Conservation (phyloP, 2,888 invertebrate species). For the Lumbricus terrestris region DNA sequence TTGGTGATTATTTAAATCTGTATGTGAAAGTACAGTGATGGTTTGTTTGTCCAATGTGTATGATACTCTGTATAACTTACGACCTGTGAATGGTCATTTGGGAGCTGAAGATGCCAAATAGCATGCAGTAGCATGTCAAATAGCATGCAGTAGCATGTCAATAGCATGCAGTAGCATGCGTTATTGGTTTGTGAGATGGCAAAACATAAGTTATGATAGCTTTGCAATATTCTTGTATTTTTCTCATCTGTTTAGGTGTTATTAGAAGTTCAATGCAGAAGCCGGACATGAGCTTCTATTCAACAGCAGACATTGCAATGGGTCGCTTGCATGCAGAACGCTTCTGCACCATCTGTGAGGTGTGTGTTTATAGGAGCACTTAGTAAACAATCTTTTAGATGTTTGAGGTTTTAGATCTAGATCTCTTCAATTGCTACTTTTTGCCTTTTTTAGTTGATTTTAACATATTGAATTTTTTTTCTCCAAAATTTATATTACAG, state of each 20-base stretch:
- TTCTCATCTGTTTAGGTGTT: background rate
- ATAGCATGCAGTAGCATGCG: background rate
- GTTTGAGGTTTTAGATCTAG: background rate
- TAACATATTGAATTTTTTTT: background rate
- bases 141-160: background rate
- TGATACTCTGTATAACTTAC: background rate
- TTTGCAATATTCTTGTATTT: background rate
- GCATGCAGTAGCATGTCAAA: background rate
- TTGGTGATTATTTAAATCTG: too few species aligned
- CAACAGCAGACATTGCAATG: background rate
- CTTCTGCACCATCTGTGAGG: conserved; percentile 11
- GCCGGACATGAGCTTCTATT: background rate
- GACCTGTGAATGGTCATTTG: background rate
- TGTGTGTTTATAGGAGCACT: background rate
- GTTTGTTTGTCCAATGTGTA: background rate
- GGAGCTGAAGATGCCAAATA: background rate
- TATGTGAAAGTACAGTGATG: background rate
- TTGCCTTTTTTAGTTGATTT: background rate
- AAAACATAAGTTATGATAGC: background rate
- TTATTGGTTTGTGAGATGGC: background rate
- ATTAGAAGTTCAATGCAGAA: background rate
- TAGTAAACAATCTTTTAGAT: background rate
- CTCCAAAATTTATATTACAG: background rate
- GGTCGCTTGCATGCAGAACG: background rate
- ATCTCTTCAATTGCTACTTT: background rate